Percentiles rank a stretch among this genome's conserved stretches.
Evolutionary conservation across 2,113 vertebrate genomes (phyloP).

Genomic region (Condylura cristata): DNA sequence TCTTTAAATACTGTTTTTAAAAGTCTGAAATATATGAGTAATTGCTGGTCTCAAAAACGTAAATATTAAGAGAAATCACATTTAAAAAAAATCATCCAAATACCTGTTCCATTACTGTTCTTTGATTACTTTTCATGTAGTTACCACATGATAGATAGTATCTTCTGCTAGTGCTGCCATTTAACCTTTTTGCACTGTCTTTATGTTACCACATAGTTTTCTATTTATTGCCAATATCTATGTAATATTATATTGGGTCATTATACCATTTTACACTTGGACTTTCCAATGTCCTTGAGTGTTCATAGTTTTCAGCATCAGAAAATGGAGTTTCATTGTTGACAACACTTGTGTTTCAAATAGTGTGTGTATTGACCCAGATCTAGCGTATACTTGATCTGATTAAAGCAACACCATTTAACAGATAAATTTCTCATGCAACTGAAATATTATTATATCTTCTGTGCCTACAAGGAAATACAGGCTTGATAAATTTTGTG

Average conservation of each 20-base stretch:
- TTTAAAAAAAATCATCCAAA: background rate
- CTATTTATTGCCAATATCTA: background rate
- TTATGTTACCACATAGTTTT: background rate
- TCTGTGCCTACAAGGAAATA: background rate
- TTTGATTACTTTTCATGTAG: background rate
- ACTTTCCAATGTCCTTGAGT: background rate
- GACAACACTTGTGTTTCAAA: background rate
- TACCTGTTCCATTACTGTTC: background rate
- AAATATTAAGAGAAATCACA: background rate
- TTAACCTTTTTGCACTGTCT: background rate
- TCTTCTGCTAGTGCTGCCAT: background rate
- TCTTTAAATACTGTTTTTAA: background rate
- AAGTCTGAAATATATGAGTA: slow-evolving; percentile 2
- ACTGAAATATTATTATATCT: background rate
- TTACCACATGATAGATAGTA: background rate
- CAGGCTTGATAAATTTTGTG: background rate
- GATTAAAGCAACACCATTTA: background rate
- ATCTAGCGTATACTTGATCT: background rate
- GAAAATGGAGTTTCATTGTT: background rate
- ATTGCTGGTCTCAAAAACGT: background rate
- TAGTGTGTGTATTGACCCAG: background rate
- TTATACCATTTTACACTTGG: background rate
- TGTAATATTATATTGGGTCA: background rate
- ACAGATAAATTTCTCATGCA: background rate
- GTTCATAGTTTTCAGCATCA: slow-evolving; percentile 14